Percentiles rank a stretch among this genome's conserved stretches.
Evolutionary conservation across 2,113 vertebrate genomes (phyloP).

Genomic region (Saguinus midas): DNA sequence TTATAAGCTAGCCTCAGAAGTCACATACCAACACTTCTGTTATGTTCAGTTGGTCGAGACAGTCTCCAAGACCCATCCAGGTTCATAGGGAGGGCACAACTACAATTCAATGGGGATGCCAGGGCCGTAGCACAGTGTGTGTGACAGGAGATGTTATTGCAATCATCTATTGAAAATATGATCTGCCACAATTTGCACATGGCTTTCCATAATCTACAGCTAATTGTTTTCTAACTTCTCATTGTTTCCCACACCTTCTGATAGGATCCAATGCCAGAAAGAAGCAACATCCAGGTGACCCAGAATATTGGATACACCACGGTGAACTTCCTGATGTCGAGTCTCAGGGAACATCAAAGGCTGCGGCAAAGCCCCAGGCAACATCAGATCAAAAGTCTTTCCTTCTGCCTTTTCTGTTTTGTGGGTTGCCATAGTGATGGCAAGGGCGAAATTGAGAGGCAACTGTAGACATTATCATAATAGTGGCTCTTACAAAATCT

Average conservation of each 20-base stretch:
- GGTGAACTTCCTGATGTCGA: background rate
- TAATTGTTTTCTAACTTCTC: background rate
- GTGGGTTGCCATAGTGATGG: conserved; percentile 43
- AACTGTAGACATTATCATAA: background rate
- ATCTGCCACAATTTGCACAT: background rate
- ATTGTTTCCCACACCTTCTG: background rate
- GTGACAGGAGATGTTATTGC: background rate
- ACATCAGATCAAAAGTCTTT: conserved; percentile 29
- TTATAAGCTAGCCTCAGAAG: background rate
- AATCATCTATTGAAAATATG: background rate
- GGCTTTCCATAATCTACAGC: background rate
- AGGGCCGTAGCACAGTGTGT: background rate
- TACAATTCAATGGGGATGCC: background rate
- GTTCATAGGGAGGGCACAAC: background rate
- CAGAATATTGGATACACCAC: background rate
- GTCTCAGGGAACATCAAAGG: conserved; percentile 3
- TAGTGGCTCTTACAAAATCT: background rate
- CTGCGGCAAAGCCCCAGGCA: background rate
- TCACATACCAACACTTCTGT: background rate
- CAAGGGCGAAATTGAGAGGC: background rate
- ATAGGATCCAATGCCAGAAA: background rate
- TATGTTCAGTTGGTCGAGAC: background rate
- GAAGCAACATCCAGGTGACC: background rate
- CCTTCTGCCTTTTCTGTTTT: background rate
- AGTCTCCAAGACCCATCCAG: background rate